Evolutionary conservation across 1,140 invertebrate genomes (phyloP).

Genomic region (Caerostris darwini): DNA sequence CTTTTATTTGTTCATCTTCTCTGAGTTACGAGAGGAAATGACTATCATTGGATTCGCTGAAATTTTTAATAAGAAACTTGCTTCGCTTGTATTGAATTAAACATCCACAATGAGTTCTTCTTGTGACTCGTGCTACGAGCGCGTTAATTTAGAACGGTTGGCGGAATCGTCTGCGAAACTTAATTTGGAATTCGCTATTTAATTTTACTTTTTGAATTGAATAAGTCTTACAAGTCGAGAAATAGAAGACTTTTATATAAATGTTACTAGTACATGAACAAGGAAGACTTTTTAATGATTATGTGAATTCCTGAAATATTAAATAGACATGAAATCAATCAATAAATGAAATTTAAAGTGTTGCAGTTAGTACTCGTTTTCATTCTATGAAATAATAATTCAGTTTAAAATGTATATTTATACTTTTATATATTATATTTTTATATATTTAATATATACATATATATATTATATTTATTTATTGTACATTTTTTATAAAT

Average conservation of each 20-base stretch:
- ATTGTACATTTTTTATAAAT: no score
- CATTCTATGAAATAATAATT: no score
- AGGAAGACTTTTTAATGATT: no score
- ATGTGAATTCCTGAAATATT: no score
- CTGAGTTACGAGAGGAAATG: conserved; percentile 22
- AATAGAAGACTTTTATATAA: not conserved
- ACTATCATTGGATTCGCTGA: not conserved
- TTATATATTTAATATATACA: no score
- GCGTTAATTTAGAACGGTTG: not conserved
- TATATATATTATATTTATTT: no score
- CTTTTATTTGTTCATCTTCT: conserved; percentile 43
- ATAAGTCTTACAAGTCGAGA: not conserved
- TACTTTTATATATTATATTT: no score
- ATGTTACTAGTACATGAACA: not conserved
- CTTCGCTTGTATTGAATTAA: conserved; percentile 22
- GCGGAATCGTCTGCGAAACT: not conserved
- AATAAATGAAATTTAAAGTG: no score
- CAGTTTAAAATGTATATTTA: no score
- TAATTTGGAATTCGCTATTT: not conserved
- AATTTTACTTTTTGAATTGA: no score
- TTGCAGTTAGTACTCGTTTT: no score
- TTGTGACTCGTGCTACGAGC: not conserved
- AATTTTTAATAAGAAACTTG: conserved; percentile 30
- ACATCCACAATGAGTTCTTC: not conserved
- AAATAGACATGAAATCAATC: no score